Evolutionary conservation across 2,888 invertebrate species (phyloP).

Genomic region (Nemoura dubitans): DNA sequence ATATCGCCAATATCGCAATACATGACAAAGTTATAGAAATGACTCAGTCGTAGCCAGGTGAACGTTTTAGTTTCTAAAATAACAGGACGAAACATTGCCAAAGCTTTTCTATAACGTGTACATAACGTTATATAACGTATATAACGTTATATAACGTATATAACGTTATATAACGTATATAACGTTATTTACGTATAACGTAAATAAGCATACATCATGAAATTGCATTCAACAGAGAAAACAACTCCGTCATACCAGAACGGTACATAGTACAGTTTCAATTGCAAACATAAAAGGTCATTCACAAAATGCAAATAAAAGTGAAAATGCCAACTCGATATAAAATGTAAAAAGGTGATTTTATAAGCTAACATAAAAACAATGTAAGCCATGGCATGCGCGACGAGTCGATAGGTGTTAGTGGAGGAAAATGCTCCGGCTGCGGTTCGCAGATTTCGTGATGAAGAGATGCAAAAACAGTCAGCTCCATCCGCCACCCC

Average conservation of each 20-base stretch:
- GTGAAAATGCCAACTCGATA: conserved; percentile 7
- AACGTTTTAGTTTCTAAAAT: background rate
- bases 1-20: no score
- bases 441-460: background rate
- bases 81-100: background rate
- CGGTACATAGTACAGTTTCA: background rate
- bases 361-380: background rate
- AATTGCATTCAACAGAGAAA: background rate
- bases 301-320: background rate
- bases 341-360: background rate
- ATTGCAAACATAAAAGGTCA: background rate
- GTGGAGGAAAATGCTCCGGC: background rate
- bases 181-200: no score
- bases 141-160: no score
- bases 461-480: background rate
- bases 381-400: background rate
- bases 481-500: background rate
- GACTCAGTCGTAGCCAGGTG: no score
- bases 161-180: no score
- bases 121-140: no score
- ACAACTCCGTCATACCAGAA: background rate
- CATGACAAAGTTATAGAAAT: no score
- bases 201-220: background rate
- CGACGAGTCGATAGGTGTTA: background rate
- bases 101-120: background rate